Evolutionary conservation across 2,113 vertebrate species (phyloP).

Genomic region (Bubo blakistoni): DNA sequence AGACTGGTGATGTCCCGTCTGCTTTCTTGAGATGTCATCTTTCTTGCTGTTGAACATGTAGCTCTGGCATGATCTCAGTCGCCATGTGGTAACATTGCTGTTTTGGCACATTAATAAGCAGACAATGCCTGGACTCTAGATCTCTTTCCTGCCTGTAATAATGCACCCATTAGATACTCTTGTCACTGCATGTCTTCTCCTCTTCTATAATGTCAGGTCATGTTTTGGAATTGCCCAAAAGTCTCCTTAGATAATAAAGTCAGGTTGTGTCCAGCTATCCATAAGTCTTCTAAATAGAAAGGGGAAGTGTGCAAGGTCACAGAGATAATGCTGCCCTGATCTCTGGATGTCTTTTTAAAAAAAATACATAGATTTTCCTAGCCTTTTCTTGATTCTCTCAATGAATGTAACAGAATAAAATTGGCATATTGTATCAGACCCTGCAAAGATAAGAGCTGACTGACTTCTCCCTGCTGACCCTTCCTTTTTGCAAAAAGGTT

Average conservation of each 20-base stretch:
- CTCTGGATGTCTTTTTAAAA: neutral
- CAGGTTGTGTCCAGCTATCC: neutral
- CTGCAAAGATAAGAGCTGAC: neutral
- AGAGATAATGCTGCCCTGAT: neutral
- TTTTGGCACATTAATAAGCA: neutral
- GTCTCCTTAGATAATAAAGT: neutral
- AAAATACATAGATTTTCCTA: neutral
- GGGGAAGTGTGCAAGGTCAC: neutral
- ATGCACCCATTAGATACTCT: neutral
- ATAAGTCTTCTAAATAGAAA: neutral
- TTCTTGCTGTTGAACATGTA: neutral
- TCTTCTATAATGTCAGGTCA: accelerated
- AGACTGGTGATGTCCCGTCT: neutral
- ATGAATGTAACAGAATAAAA: neutral
- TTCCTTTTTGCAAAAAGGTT: neutral
- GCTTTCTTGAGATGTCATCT: neutral
- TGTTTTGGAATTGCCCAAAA: neutral
- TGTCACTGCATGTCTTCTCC: neutral
- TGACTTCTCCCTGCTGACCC: neutral
- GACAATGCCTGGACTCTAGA: neutral
- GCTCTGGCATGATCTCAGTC: neutral
- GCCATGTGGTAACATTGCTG: neutral
- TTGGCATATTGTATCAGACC: neutral
- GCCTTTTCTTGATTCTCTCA: neutral
- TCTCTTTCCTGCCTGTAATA: neutral